Percentiles rank a stretch among this genome's conserved stretches.
These are phyloP conservation scores for Ictidomys tridecemlineatus DNA, from an alignment of 2,113 vertebrate genomes.

Conservation along the genomic window DNA sequence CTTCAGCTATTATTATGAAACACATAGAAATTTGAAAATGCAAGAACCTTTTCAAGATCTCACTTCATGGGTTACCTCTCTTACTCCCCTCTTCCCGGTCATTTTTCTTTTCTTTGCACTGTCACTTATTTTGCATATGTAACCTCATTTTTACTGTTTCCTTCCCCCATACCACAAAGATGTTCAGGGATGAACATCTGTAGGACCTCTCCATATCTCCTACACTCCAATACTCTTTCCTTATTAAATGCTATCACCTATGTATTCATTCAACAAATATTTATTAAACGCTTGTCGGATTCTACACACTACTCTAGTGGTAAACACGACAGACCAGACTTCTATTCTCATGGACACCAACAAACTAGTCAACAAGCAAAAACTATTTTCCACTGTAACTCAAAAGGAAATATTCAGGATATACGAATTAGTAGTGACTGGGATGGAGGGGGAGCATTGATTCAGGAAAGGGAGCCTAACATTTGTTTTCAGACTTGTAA, in stretches of 20 bases:
- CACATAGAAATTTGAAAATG: neutral
- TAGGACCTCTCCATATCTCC: neutral
- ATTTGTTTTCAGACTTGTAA: neutral
- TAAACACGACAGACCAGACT: neutral
- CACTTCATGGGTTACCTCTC: neutral
- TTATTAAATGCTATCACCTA: neutral
- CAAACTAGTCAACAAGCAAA: neutral
- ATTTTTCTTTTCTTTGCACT: neutral
- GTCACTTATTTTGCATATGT: neutral
- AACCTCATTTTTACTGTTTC: neutral
- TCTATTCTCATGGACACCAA: neutral
- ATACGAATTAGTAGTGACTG: neutral
- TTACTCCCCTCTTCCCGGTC: neutral
- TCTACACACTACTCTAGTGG: neutral
- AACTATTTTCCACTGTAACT: neutral
- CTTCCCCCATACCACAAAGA: neutral
- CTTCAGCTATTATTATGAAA: constrained; percentile 45
- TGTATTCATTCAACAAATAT: neutral
- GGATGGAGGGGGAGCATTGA: neutral
- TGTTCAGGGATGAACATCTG: neutral
- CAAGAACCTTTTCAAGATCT: neutral
- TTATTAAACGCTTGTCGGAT: neutral
- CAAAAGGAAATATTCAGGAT: constrained; percentile 9
- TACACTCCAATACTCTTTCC: neutral
- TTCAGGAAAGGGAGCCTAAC: neutral